Percentiles rank a stretch among this genome's conserved stretches.
Conservation (phyloP, 30 jellyfish, hydroid and myxozoan species). For the Pelagia noctiluca region DNA sequence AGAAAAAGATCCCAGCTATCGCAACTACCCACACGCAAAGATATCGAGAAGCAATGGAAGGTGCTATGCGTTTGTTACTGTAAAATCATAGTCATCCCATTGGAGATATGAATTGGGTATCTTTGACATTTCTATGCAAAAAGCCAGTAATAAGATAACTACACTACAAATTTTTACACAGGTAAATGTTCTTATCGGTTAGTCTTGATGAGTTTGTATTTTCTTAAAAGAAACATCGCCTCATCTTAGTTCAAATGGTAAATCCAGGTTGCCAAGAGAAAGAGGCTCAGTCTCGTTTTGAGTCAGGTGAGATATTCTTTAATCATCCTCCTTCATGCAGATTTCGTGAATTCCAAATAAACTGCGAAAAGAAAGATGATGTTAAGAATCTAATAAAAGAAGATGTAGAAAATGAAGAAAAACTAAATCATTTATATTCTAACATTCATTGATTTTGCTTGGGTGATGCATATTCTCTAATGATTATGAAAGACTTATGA, state of each 20-base stretch:
- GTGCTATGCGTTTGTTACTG: no score
- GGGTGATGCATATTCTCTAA: no score
- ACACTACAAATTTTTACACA: conserved; percentile 2
- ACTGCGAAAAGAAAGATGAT: conserved; percentile 38
- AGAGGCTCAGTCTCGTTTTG: conserved; percentile 23
- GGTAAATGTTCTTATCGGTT: background rate
- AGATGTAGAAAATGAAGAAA: no score
- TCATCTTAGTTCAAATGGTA: conserved; percentile 2
- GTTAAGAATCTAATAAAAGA: no score
- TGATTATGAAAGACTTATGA: no score
- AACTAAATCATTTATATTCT: no score
- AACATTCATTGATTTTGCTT: no score
- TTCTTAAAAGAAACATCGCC: background rate
- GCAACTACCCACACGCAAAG: no score
- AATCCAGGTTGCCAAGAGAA: conserved; percentile 15
- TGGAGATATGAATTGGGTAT: no score
- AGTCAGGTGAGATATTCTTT: background rate
- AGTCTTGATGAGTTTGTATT: background rate
- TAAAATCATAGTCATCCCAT: no score
- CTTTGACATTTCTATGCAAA: background rate
- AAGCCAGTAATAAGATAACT: background rate
- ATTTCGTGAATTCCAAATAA: conserved; percentile 94
- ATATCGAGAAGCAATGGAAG: no score
- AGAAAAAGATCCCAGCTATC: no score
- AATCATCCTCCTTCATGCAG: conserved; percentile 96